phyloP scores from a whole-genome alignment of 2,888 invertebrate genomes.

The Hermodice carunculata region DNA sequence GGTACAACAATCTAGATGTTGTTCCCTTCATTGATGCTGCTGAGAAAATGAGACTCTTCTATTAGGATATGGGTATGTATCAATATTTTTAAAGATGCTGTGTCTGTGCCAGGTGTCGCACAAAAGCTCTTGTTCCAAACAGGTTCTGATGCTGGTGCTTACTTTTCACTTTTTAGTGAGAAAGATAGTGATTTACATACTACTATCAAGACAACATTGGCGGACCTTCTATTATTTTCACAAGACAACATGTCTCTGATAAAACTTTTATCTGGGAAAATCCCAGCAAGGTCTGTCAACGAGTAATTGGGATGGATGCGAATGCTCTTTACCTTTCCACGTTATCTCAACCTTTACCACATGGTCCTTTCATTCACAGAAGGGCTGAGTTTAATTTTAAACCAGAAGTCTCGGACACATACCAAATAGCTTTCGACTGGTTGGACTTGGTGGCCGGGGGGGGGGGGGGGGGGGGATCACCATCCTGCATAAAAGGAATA shows the following conservation, averaged over 20 bases:
- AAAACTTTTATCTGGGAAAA: background rate
- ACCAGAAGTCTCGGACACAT: background rate
- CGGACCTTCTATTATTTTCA: slow-evolving; percentile 2
- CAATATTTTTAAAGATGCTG: slow-evolving; percentile 10
- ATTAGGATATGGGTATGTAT: background rate
- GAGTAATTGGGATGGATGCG: background rate
- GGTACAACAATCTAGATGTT: slow-evolving; percentile 7
- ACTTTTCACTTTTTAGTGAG: background rate
- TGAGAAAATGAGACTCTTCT: background rate
- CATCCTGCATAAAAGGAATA: background rate
- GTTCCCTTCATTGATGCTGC: slow-evolving; percentile 7
- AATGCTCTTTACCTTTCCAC: background rate
- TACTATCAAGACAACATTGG: slow-evolving; percentile 3
- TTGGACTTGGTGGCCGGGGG: too few relatives aligned
- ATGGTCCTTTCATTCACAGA: background rate
- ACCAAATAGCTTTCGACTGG: background rate
- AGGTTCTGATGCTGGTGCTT: too few relatives aligned
- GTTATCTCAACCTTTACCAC: background rate
- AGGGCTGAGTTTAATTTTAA: background rate
- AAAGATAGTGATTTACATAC: background rate
- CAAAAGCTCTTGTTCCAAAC: background rate
- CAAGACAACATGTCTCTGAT: background rate
- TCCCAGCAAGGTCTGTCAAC: background rate
- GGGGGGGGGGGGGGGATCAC: background rate
- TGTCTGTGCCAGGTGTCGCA: slow-evolving; percentile 1